phyloP scores from a whole-genome alignment of 2,113 vertebrate species.

The Potamarius usumacintae region DNA sequence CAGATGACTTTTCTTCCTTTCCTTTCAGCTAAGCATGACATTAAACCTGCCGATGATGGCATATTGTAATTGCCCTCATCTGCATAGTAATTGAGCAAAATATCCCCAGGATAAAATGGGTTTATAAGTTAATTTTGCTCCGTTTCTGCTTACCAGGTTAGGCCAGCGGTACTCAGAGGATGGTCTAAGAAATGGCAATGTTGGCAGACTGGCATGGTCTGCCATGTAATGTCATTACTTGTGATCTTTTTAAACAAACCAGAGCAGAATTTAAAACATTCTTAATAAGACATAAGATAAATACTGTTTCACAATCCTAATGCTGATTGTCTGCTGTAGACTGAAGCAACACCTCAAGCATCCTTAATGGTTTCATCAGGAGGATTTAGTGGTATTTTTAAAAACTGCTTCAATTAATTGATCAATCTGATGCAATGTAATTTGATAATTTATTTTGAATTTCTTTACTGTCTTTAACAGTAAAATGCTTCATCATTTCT shows the following conservation, averaged over 20 bases:
- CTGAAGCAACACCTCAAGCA: neutral
- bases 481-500: neutral
- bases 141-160: slow-evolving; percentile 36
- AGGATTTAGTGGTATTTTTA: neutral
- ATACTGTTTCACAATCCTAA: neutral
- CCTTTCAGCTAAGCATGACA: slow-evolving; percentile 14
- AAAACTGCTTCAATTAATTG: no score
- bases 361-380: neutral
- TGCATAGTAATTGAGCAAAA: slow-evolving; percentile 47
- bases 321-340: neutral
- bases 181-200: slow-evolving; percentile 44
- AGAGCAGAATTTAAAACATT: neutral
- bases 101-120: slow-evolving; percentile 40
- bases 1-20: neutral
- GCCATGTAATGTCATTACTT: slow-evolving; percentile 58
- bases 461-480: neutral
- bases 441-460: neutral
- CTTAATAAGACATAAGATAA: neutral
- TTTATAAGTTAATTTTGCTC: slow-evolving; percentile 53
- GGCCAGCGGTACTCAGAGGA: slow-evolving; percentile 48
- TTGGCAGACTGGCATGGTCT: slow-evolving; percentile 48
- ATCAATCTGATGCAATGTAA: neutral
- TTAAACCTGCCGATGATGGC: slow-evolving; percentile 10
- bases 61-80: slow-evolving; percentile 41
- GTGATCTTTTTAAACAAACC: neutral